Evolutionary conservation across 2,888 invertebrate genomes (phyloP), one percentile per base, ranked within the genome.

Genomic region (Cheilosia scutellata): DNA sequence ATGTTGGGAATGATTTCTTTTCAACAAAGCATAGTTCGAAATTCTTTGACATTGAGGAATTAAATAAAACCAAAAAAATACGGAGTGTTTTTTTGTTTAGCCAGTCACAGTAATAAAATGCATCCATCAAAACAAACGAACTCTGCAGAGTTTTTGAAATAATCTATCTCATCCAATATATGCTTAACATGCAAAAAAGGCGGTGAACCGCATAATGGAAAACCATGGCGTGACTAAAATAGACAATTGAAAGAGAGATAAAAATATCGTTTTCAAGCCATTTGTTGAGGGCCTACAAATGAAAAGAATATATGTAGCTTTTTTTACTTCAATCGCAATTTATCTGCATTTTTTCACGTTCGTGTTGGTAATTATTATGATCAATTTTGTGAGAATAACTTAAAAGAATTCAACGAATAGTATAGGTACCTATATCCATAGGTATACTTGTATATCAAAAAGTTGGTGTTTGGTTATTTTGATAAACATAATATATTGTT

Each of bases 161-260:
- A 49, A 7, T 47, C 47, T 58, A 60, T 49, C 51, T 53, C 51
- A 74, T 53, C 55, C 55, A 55, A 77, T 62, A 55, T 51, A 58
- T 62, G 20, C 66, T 57, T 82, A 68, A 58, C 83, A 84, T 86
- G 87, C 78, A 72, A 86, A 87, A 86, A 87, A 87, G 77, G 78
- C 80, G 83, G 51, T 80, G 86, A 78, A 88, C 88, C 88, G 80
- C 82, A 88, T 88, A 88, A 88, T 88, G 66, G 86, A 88, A 82
- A 77, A 68, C 58, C 62, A 74, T 82, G 65, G 82, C 83, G 75
- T 79, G 79, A 83, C 82, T 79, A 58, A 87, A 87, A 71, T 74
- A 77, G 77, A 79, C 74, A 87, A 82, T 77, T 77, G 76, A 74
- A 83, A 68, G 72, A 74, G 57, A 82, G 87, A 83, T 83, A 87